Evolutionary conservation across 2,888 invertebrate species (phyloP), one percentile per base, ranked within the genome.

Genomic region (Mystacides longicornis): DNA sequence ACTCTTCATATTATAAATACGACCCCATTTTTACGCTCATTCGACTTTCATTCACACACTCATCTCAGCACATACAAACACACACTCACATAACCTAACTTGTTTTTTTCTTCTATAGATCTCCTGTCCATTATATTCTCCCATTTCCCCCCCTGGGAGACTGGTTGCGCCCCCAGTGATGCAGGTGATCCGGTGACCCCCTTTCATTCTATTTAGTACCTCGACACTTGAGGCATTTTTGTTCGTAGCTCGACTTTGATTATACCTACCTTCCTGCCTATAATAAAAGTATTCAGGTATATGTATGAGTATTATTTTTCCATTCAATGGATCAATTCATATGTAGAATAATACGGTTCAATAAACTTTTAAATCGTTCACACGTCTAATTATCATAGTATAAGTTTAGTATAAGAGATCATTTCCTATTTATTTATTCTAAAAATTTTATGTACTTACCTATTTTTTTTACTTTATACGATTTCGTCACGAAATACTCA

Each of bases 1-100:
- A 37, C 7, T n/a, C n/a, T n/a, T n/a, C n/a, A n/a, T n/a, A 37
- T 14, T 37, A 37, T 16, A 37, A n/a, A 37, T 37, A 37, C 37
- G 37, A 37, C 37, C 37, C 37, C 37, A 37, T 14, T 37, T 37
- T 37, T 37, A 37, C 37, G 37, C 37, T 37, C 37, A n/a, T 37
- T 37, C 37, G 14, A 37, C 3, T 14, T 37, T 37, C 37, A 37
- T 37, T 37, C 37, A 37, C 16, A 37, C 37, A 37, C 11, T 7
- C 27, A 27, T 27, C 27, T 27, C 5, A 27, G 27, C 11, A 27
- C 37, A 37, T 37, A n/a, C n/a, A n/a, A n/a, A n/a, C n/a, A n/a
- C n/a, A n/a, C n/a, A n/a, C n/a, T n/a, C n/a, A n/a, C n/a, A n/a
- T n/a, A n/a, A n/a, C n/a, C n/a, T n/a, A 37, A 37, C 37, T 37